phyloP scores from a whole-genome alignment of 2,113 vertebrate species.

The Ammodramus savannarum region DNA sequence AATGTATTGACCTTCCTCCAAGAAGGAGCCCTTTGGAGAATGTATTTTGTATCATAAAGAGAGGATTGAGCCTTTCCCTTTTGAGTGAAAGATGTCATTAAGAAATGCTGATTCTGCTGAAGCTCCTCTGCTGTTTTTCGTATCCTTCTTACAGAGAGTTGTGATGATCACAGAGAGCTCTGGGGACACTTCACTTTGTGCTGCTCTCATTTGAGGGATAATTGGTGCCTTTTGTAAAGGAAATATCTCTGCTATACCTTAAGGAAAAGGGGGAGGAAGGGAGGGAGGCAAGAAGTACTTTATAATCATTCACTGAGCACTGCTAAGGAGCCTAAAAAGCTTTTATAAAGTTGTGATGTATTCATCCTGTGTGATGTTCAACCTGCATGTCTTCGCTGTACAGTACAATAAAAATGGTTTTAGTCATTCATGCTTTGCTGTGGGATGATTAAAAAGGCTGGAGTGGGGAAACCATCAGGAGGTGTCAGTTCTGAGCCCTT shows the following conservation, averaged over 20 bases:
- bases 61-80: not conserved
- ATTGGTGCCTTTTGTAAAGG: conserved; percentile 70
- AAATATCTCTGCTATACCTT: not conserved
- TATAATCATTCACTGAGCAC: not conserved
- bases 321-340: conserved; percentile 20
- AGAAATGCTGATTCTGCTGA: not conserved
- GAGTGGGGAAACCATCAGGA: not conserved
- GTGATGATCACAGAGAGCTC: not conserved
- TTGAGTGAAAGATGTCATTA: not conserved
- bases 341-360: conserved; percentile 54
- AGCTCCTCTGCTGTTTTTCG: not conserved
- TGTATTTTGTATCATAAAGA: conserved; percentile 40
- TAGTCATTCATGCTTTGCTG: not conserved
- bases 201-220: conserved; percentile 35
- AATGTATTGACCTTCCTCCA: not conserved
- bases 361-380: conserved; percentile 54
- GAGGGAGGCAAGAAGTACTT: not conserved
- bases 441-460: not conserved
- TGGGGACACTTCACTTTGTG: not conserved
- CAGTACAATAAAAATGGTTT: conserved; percentile 27
- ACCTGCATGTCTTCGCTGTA: not conserved
- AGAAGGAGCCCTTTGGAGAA: conserved; percentile 16
- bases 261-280: not conserved
- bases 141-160: not conserved
- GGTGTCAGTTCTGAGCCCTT: not conserved